Conservation (phyloP, 2,113 vertebrate genomes). For the Sphaerodactylus townsendi region DNA sequence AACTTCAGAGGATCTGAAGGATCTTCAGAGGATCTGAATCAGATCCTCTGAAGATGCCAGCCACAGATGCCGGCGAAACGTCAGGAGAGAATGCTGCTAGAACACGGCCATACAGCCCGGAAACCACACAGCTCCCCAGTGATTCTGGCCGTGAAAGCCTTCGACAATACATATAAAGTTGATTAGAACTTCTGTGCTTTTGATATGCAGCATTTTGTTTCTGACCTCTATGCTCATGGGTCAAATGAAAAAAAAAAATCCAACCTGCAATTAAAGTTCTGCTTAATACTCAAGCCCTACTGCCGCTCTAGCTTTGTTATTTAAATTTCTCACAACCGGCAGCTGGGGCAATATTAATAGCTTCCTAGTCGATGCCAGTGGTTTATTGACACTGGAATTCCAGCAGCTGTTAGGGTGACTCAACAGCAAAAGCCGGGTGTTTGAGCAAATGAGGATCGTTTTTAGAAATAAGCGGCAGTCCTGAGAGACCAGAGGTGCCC, state of each 20-base stretch:
- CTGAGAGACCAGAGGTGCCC: background rate
- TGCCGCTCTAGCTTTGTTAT: background rate
- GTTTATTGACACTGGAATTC: conserved; percentile 9
- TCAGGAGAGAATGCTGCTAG: too few species aligned
- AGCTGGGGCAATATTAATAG: background rate
- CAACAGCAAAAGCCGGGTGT: background rate
- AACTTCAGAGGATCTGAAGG: too few species aligned
- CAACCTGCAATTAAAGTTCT: background rate
- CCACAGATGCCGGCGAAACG: too few species aligned
- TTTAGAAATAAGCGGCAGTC: conserved; percentile 4
- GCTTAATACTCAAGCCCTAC: rapidly evolving
- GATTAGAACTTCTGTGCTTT: background rate
- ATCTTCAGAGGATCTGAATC: too few species aligned
- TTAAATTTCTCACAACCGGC: background rate
- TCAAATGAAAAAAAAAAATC: background rate
- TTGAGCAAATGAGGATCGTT: conserved; percentile 3
- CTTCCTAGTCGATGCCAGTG: background rate
- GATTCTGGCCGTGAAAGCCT: too few species aligned
- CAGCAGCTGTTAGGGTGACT: background rate
- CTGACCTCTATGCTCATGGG: background rate
- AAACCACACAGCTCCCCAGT: too few species aligned
- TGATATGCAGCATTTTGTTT: background rate
- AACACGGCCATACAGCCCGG: too few species aligned
- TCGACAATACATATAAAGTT: too few species aligned
- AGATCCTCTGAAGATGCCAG: too few species aligned